A percentile compares a stretch with the other conserved stretches of the same genome.
Evolutionary conservation across 2,113 vertebrate genomes (phyloP).

Genomic region (Meriones unguiculatus): DNA sequence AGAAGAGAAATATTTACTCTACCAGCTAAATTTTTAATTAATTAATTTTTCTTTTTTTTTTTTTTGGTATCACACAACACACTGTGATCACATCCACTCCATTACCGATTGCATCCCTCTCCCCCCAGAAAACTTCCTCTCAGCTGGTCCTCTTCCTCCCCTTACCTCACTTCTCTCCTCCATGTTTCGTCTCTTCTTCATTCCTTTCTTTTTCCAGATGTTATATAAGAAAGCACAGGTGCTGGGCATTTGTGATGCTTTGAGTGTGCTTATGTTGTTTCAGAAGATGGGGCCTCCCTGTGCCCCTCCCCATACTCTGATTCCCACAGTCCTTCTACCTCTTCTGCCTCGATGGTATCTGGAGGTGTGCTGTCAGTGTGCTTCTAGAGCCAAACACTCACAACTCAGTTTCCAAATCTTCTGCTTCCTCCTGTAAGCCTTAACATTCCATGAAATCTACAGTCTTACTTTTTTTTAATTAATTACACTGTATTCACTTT

Average conservation of each 20-base stretch:
- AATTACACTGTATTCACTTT: too few species aligned
- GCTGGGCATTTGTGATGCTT: neutral
- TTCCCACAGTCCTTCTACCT: neutral
- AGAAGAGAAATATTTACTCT: neutral
- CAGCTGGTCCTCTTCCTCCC: neutral
- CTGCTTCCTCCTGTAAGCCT: neutral
- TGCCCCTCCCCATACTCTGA: neutral
- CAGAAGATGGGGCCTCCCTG: neutral
- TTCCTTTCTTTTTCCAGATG: neutral
- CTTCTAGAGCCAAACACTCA: neutral
- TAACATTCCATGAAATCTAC: neutral
- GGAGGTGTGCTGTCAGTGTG: too few species aligned
- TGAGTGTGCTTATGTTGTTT: neutral
- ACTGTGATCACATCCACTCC: neutral
- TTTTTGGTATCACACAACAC: too few species aligned
- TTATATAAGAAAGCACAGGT: neutral
- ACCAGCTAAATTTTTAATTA: neutral
- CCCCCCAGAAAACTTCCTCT: too few species aligned
- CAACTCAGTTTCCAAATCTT: neutral
- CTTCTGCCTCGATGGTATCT: neutral
- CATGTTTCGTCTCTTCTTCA: neutral
- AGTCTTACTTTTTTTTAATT: neutral
- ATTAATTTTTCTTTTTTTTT: too few species aligned
- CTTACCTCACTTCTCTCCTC: too few species aligned
- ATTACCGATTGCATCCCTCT: rapidly evolving